Conservation (phyloP, 2,113 vertebrate species). For the Genyomyrus donnyi region DNA sequence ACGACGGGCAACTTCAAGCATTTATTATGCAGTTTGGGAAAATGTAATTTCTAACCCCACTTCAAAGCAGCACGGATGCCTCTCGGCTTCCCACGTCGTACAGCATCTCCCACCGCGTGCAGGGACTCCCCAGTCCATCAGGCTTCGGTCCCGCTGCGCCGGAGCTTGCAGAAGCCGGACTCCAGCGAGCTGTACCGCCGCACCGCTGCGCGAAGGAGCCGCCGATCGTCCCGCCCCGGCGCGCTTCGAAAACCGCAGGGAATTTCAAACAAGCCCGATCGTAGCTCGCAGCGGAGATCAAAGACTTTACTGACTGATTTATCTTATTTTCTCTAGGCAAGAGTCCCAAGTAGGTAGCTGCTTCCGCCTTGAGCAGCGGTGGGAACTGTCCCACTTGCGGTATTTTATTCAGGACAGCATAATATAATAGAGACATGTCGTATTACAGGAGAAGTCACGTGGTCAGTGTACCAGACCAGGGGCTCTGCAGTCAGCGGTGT, state of each 20-base stretch:
- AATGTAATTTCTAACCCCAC: background rate
- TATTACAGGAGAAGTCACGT: background rate
- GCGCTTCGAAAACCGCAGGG: background rate
- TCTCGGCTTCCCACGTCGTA: background rate
- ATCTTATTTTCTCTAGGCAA: background rate
- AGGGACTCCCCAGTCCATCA: background rate
- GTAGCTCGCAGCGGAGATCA: background rate
- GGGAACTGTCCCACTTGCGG: background rate
- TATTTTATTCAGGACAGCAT: background rate
- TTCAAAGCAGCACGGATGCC: background rate
- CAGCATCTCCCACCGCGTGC: background rate
- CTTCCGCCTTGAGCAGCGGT: background rate
- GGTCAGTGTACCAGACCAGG: background rate
- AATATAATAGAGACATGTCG: background rate
- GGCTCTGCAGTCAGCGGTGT: background rate
- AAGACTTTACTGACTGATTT: background rate
- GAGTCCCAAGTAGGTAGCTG: background rate
- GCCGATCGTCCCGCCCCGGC: background rate
- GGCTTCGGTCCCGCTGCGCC: conserved; percentile 12
- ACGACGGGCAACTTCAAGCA: background rate
- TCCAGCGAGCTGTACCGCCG: background rate
- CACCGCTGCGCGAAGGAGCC: background rate
- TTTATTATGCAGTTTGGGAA: background rate
- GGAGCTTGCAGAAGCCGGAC: background rate
- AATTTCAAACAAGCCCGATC: background rate